Evolutionary conservation across 1,140 invertebrate species (phyloP), one percentile per base, ranked within the genome.

Genomic region (Drosophila bocqueti): DNA sequence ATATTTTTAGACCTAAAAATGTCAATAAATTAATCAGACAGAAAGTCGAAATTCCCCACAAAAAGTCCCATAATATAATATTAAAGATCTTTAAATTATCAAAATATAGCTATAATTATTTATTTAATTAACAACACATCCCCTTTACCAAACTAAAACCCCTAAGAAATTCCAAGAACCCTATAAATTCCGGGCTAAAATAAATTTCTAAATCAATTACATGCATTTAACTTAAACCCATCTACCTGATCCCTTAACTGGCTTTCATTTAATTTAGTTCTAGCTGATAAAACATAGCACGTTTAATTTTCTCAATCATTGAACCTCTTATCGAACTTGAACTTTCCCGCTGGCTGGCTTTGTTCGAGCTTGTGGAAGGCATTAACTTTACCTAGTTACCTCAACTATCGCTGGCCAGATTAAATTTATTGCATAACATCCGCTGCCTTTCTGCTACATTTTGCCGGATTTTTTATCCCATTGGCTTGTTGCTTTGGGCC

Each of bases 401-500:
- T 61, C 54, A 73, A 73, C 67, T 73, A 73, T 73, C 69, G 67
- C 38, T 38, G 42, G 67, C 21, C 36, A 75, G 72, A 75, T 75
- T 75, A 75, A 64, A 75, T 64, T 74, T 75, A 54, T 50, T 46
- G 72, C 42, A 40, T 29, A 55, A 64, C 59, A 55, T 55, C 58
- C 72, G 49, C 40, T 40, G n/a, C 18, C 29, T 26, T 34, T 45
- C 24, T 29, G n/a, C 38, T 7, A 36, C 38, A 52, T 34, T 60
- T 55, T 55, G 4, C 43, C 21, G 26, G 31, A 54, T 34, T 78
- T 50, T 57, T 69, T 55, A 62, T 62, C 66, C 52, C 68, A 57
- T 79, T 83, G 76, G 62, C 77, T 49, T 66, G 67, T 78, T 89
- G 67, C 64, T 47, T 40, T 59, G 46, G 74, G 62, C 74, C 42